Conservation (phyloP, 2,888 invertebrate species). For the Iselma pallidipennis region DNA sequence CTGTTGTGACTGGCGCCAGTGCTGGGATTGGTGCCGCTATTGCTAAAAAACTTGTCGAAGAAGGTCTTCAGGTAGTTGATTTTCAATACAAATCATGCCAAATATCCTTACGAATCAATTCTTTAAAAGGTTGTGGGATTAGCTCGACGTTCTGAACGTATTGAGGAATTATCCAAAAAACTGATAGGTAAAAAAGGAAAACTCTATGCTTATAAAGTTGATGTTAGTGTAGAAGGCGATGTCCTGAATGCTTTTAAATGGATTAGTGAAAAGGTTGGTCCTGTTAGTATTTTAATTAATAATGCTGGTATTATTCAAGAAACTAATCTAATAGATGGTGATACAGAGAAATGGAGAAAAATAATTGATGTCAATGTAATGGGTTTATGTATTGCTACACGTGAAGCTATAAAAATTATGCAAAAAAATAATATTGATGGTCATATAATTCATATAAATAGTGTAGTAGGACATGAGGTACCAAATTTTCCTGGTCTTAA, state of each 20-base stretch:
- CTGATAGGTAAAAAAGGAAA: constrained; percentile 21
- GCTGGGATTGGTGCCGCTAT: no score
- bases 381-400: constrained; percentile 23
- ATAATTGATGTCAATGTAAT: constrained; percentile 24
- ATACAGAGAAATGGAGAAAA: constrained; percentile 18
- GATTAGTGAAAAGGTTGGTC: constrained; percentile 29
- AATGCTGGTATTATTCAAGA: constrained; percentile 29
- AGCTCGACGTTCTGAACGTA: constrained; percentile 26
- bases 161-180: constrained; percentile 25
- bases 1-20: no score
- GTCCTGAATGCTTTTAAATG: constrained; percentile 30
- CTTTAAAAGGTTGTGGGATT: constrained; percentile 27
- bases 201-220: constrained; percentile 25
- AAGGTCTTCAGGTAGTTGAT: no score
- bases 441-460: constrained; percentile 27
- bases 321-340: constrained; percentile 16
- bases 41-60: no score
- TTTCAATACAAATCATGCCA: no score
- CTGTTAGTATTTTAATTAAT: constrained; percentile 32
- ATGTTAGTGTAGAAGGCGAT: constrained; percentile 30
- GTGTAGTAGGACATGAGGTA: constrained; percentile 18
- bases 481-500: constrained; percentile 3
- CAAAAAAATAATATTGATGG: constrained; percentile 21
- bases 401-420: constrained; percentile 25
- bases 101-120: no score